Evolutionary conservation across 2,113 vertebrate genomes (phyloP).

Genomic region (Ceyx margarethae): DNA sequence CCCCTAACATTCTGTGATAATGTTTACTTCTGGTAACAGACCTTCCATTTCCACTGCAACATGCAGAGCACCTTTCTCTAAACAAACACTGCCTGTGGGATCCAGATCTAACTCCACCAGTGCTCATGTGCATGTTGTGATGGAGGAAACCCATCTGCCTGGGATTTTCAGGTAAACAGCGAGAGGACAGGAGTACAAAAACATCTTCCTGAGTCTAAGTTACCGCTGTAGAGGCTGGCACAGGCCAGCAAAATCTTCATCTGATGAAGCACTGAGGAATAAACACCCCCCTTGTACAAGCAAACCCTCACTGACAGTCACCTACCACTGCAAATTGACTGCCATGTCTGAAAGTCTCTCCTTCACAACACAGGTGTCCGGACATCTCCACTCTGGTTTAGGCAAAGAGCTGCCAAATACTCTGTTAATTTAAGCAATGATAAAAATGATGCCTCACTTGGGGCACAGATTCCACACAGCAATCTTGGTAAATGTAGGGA

Average conservation of each 20-base stretch:
- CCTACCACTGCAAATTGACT: not conserved
- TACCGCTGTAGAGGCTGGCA: not conserved
- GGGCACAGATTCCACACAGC: not conserved
- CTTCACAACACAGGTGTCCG: not conserved
- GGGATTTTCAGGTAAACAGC: not conserved
- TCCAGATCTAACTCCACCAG: no score
- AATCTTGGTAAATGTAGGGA: not conserved
- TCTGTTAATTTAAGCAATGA: slow-evolving; percentile 27
- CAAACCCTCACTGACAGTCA: not conserved
- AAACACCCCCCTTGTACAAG: not conserved
- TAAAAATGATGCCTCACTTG: not conserved
- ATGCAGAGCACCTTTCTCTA: not conserved
- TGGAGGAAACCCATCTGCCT: not conserved
- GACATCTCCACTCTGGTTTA: not conserved
- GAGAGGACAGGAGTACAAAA: not conserved
- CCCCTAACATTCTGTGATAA: not conserved
- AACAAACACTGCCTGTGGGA: rapidly evolving
- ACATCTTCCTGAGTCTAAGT: not conserved
- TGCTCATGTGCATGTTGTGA: not conserved
- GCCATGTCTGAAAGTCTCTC: not conserved
- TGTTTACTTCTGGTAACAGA: not conserved
- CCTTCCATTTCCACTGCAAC: not conserved
- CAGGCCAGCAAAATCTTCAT: not conserved
- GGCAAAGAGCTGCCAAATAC: slow-evolving; percentile 24
- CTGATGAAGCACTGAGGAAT: not conserved